Percentiles rank a stretch among this genome's conserved stretches.
These are phyloP conservation scores for Bambusicola thoracicus DNA, from an alignment of 2,113 vertebrate species.

Conservation along the genomic window DNA sequence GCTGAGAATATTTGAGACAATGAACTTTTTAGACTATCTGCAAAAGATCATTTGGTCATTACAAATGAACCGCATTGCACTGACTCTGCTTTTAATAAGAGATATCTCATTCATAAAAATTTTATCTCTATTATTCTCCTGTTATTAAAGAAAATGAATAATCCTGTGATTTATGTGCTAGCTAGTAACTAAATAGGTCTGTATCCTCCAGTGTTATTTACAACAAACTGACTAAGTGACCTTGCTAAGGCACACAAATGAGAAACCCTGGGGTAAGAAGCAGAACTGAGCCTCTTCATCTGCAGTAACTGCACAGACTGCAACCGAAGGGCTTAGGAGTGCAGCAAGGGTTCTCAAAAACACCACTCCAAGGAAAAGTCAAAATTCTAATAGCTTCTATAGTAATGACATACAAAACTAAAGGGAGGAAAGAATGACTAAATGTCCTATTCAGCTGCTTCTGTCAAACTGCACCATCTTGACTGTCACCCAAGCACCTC, in stretches of 20 bases:
- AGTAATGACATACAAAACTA: background rate
- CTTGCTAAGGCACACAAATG: background rate
- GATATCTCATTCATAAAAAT: constrained; percentile 8
- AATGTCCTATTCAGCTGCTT: background rate
- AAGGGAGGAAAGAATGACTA: background rate
- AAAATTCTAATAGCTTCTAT: background rate
- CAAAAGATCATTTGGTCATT: background rate
- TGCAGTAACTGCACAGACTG: background rate
- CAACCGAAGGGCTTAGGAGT: background rate
- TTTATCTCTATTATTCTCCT: background rate
- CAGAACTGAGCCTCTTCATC: background rate
- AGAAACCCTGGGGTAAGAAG: background rate
- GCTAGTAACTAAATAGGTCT: background rate
- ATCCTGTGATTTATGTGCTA: background rate
- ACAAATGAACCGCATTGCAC: background rate
- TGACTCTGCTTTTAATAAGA: constrained; percentile 4
- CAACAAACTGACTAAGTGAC: background rate
- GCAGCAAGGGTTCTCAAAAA: background rate
- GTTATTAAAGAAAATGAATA: constrained; percentile 25
- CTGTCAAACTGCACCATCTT: background rate
- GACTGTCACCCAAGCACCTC: background rate
- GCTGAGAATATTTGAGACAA: background rate
- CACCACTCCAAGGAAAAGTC: background rate
- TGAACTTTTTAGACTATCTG: background rate
- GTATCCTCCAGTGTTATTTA: background rate